These are phyloP conservation scores for Micromesistius poutassou DNA, from an alignment of 2,797 vertebrate species.

Conservation along the genomic window DNA sequence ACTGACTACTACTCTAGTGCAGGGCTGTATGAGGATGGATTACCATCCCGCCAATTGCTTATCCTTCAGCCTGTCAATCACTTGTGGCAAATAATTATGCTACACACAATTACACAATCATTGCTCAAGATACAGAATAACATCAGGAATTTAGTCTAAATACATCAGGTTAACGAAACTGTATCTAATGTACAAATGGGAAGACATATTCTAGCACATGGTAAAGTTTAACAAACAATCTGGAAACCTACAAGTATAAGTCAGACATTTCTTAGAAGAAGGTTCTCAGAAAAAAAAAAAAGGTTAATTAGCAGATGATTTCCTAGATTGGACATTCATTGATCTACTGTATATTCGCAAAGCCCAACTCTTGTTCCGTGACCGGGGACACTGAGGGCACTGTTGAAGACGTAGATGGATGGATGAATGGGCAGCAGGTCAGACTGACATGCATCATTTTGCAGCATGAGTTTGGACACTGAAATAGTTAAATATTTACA, in stretches of 20 bases:
- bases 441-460: not conserved
- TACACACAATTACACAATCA: not conserved
- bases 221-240: not conserved
- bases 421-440: constrained; percentile 1
- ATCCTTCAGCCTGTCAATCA: not conserved
- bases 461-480: constrained; percentile 8
- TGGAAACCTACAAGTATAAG: constrained; percentile 9
- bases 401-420: not conserved
- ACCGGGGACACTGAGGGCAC: not conserved
- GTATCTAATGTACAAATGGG: constrained; percentile 3
- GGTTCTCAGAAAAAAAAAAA: not conserved
- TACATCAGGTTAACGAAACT: not conserved
- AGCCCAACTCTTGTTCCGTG: not conserved
- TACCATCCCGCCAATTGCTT: not conserved
- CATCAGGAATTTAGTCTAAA: constrained; percentile 5
- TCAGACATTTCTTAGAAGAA: not conserved
- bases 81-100: not conserved
- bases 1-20: not conserved
- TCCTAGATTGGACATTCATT: not conserved
- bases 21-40: not conserved
- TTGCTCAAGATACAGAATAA: not conserved
- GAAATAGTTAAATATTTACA: constrained; percentile 45
- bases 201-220: not conserved
- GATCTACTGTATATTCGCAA: not conserved
- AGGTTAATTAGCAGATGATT: not conserved